Base-by-base conservation (phyloP, 2,113 vertebrate genomes). In the Sorex fumeus region DNA sequence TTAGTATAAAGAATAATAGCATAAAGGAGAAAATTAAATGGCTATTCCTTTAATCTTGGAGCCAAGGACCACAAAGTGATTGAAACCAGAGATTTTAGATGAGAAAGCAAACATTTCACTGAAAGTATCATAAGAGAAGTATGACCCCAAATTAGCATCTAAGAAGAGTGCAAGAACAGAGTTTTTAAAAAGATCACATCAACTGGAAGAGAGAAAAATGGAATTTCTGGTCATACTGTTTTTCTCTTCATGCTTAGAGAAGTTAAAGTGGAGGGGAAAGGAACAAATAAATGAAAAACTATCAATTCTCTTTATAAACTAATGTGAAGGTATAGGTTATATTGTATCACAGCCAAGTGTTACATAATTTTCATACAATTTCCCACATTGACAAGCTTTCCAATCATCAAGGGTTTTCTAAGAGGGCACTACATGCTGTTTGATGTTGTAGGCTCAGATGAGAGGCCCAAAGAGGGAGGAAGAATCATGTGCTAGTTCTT, bases 1-100 rank as follows among this genome's bases (percentile, higher is more conserved):
- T 84, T 45, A 36, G n/a, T 62, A 57, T 60, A 79, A 93, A 90
- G 92, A 84, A 28, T 28, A 70, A 62, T 30, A 50, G 32, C 76
- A 36, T 85, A 50, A 84, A 50, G 84, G 84, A 91, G 40, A 72
- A 18, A 81, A 79, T 86, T 66, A 60, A 62, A 32, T 30, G 36
- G 71, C 66, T 71, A 34, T 2, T 1, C 62, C 43, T 53, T 91
- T 34, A 71, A 0, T 6, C 3, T 77, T 3, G 53, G 40, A 21
- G 67, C 32, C 16, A 75, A 62, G n/a, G n/a, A 50, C 78, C 25
- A 43, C 8, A 45, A 81, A 76, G 28, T 60, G 66, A 64, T 23
- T 77, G 32, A 84, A 96, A 69, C 34, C 23, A 36, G 12, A 89
- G 84, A 25, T 28, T 45, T 77, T 25, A 76, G 40, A 28, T 69